These are phyloP conservation scores for Malacoraja senta DNA, from an alignment of 2,797 vertebrate species.

Conservation along the genomic window DNA sequence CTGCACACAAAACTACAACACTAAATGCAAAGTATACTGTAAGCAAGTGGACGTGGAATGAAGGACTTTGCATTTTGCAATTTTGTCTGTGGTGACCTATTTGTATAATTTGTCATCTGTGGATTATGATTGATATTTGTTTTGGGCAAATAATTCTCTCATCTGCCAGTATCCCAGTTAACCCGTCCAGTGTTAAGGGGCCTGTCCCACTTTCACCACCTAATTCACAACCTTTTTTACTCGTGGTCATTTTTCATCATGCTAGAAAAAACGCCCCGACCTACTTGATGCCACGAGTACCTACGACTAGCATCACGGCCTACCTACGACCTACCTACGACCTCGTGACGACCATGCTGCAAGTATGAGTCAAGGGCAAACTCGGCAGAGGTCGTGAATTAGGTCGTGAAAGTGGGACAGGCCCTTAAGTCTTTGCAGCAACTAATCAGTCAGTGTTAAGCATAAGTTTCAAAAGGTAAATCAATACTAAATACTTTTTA, in stretches of 20 bases:
- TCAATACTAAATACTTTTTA: not conserved
- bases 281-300: no score
- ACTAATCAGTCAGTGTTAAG: not conserved
- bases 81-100: conserved; percentile 56
- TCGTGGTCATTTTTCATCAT: no score
- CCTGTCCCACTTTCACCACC: no score
- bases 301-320: no score
- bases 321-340: no score
- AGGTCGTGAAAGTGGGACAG: no score
- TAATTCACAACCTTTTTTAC: no score
- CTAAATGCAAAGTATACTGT: not conserved
- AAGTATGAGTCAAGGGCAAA: no score
- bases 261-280: no score
- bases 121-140: conserved; percentile 55
- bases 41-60: not conserved
- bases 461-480: not conserved
- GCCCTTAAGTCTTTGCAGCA: conserved; percentile 41
- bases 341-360: no score
- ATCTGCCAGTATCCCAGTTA: conserved; percentile 51
- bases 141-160: conserved; percentile 54
- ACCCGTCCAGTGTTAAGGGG: conserved; percentile 44
- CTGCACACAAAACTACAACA: not conserved
- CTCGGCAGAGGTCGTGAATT: no score
- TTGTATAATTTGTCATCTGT: conserved; percentile 52
- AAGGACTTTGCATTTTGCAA: conserved; percentile 45